Percentiles rank a stretch among this genome's conserved stretches.
Conservation (phyloP, 2,113 vertebrate genomes). For the Nibea albiflora region DNA sequence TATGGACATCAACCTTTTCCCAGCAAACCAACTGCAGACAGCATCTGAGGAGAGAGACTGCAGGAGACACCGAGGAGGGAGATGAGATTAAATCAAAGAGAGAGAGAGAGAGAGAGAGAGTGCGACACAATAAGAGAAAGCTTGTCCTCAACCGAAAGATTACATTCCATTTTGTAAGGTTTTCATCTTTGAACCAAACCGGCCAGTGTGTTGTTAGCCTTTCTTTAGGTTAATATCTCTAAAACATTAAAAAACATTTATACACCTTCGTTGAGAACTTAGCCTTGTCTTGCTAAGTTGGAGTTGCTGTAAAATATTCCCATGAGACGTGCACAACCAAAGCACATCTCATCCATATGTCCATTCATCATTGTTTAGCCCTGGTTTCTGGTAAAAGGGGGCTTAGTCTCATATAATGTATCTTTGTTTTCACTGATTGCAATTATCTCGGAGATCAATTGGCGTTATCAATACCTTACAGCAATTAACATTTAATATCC, state of each 20-base stretch:
- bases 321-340: slow-evolving; percentile 43
- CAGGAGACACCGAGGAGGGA: neutral
- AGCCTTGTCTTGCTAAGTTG: neutral
- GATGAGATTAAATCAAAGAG: neutral
- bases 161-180: no score
- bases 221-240: no score
- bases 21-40: slow-evolving; percentile 34
- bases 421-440: slow-evolving; percentile 85
- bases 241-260: no score
- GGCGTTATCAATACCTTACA: slow-evolving; percentile 84
- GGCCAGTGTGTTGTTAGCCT: no score
- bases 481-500: slow-evolving; percentile 89
- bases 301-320: slow-evolving; percentile 20
- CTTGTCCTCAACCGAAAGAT: neutral
- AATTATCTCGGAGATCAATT: slow-evolving; percentile 83
- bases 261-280: no score
- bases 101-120: neutral
- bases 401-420: slow-evolving; percentile 76
- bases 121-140: neutral
- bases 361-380: slow-evolving; percentile 70
- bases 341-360: slow-evolving; percentile 51
- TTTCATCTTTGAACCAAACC: no score
- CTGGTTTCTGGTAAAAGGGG: slow-evolving; percentile 57
- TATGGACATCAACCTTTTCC: slow-evolving; percentile 56
- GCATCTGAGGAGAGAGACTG: neutral